phyloP scores from a whole-genome alignment of 2,888 invertebrate genomes.

The Leucozona laternaria region DNA sequence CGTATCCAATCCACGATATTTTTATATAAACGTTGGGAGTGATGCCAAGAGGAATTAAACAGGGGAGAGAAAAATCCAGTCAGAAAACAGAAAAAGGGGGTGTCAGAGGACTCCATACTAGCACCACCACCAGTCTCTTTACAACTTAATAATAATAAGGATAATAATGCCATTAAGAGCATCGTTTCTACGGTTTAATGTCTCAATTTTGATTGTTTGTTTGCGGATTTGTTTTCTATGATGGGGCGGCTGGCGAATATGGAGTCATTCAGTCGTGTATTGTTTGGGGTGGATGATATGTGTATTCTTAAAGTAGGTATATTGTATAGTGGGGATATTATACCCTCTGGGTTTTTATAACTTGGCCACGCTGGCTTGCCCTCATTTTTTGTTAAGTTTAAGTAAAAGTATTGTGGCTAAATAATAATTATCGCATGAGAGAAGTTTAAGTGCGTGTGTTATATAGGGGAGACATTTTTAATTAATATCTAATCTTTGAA shows the following conservation, averaged over 20 bases:
- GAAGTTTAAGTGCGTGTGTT: background rate
- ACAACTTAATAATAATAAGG: slow-evolving; percentile 72
- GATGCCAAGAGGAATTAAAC: slow-evolving; percentile 60
- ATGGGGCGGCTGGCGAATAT: slow-evolving; percentile 61
- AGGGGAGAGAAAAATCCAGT: slow-evolving; percentile 21
- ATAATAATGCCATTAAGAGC: slow-evolving; percentile 76
- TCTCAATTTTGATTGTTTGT: slow-evolving; percentile 77
- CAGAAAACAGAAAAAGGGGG: slow-evolving; percentile 44
- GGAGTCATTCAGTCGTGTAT: slow-evolving; percentile 66
- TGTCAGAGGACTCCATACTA: slow-evolving; percentile 35
- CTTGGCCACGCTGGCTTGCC: background rate
- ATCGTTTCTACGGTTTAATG: slow-evolving; percentile 77
- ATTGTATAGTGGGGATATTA: slow-evolving; percentile 6
- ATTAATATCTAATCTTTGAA: background rate
- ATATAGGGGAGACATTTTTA: background rate
- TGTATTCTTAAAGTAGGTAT: background rate
- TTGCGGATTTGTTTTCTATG: slow-evolving; percentile 74
- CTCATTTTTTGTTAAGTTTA: slow-evolving; percentile 8
- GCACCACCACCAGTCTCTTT: slow-evolving; percentile 35
- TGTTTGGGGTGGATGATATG: slow-evolving; percentile 16
- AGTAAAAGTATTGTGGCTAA: background rate
- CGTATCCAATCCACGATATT: slow-evolving; percentile 33
- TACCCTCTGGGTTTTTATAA: background rate
- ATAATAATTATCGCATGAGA: background rate
- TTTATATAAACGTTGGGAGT: slow-evolving; percentile 59